Base-by-base conservation (phyloP, 2,113 vertebrate genomes). In the Cyprinus carpio region DNA sequence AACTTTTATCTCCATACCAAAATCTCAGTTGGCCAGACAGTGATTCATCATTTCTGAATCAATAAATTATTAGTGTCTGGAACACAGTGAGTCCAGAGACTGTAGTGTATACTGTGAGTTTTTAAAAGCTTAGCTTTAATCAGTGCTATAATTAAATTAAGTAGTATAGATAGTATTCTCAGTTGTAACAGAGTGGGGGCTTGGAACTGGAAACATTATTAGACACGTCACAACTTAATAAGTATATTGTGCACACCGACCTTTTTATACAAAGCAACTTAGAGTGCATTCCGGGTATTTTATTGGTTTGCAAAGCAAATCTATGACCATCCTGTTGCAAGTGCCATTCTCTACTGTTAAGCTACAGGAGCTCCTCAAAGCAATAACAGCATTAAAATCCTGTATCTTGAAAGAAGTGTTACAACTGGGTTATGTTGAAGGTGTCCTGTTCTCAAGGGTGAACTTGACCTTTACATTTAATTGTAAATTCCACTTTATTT, bases 381-480 rank as follows among this genome's bases (percentile, higher is more conserved):
- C 40, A 51, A 51, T 51, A 29, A 29, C 18, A 31, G 65, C 65
- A 69, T 31, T 69, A 18, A 6, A 9, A 29, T 49, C 11, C 25
- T 29, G 13, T 51, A 75, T 75, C 6, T 51, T 51, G 12, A 75
- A 29, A 75, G 8, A 75, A 75, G 46, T 27, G n/a, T 75, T 29
- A 51, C 3, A 51, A 29, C 51, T 75, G 15, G 3, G n/a, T 51
- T 27, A 49, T 27, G 13, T 15, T 51, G 4, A 29, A 15, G 15
- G 40, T 40, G 40, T 40, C 7, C 40, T 75, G 74, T 7, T 16
- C 13, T 27, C 23, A 0, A 75, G 25, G 43, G 6, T 75, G 72
- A 49, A 75, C 72, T 49, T 75, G 43, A 75, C 43, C 72, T 49
- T 75, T 75, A 75, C 74, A 75, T 15, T 27, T 75, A 75, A 75